phyloP scores from a whole-genome alignment of 2,797 vertebrate species.

The Sorex maritimensis region DNA sequence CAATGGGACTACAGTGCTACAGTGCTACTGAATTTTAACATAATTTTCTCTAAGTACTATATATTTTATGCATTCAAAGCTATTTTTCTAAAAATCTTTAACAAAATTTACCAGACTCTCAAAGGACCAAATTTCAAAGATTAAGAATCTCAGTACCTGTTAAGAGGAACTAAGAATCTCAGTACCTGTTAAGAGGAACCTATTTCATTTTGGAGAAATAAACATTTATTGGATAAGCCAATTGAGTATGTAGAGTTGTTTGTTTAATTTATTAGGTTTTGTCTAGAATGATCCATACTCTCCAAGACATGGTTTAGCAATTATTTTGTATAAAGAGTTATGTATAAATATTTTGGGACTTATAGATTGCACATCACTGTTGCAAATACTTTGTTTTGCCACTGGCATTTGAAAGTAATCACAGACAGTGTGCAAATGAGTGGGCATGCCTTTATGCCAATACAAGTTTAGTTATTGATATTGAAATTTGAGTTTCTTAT shows the following conservation, averaged over 20 bases:
- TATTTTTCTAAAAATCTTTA: not conserved
- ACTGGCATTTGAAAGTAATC: no score
- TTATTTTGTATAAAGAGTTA: not conserved
- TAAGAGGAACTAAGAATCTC: not conserved
- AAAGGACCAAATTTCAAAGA: not conserved
- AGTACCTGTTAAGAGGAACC: not conserved
- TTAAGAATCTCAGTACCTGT: not conserved
- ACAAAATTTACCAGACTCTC: not conserved
- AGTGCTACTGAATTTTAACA: conserved; percentile 4
- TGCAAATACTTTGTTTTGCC: not conserved
- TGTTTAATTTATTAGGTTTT: not conserved
- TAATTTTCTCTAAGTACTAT: conserved; percentile 1
- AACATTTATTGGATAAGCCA: not conserved
- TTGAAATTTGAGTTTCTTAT: no score
- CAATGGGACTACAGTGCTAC: no score
- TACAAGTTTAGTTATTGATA: no score
- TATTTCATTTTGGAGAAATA: not conserved
- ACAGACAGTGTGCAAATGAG: no score
- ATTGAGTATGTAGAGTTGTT: not conserved
- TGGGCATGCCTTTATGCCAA: no score
- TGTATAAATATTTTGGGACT: conserved; percentile 14
- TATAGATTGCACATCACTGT: not conserved
- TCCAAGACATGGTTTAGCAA: not conserved
- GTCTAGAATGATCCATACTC: not conserved
- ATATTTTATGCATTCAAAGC: conserved; percentile 26